Evolutionary conservation across 2,113 vertebrate species (phyloP), one percentile per base, ranked within the genome.

Genomic region (Paracanthobrama guichenoti): DNA sequence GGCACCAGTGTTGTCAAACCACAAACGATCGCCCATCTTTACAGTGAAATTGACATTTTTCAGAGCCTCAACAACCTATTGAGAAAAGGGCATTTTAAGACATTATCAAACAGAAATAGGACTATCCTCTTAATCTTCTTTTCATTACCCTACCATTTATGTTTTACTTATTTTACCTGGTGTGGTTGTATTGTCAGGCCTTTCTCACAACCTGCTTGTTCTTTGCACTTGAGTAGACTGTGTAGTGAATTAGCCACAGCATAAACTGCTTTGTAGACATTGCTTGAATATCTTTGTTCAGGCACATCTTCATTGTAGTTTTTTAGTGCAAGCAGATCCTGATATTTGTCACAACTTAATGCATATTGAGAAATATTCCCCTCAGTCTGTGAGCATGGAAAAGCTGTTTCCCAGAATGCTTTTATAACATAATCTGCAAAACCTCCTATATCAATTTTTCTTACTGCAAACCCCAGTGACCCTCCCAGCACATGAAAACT

Each of bases 261-360:
- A 60, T 93, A 94, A 12, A 94, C 69, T 13, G 92, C 94, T 88
- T 90, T 93, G 83, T 94, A 94, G 18, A 94, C 92, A 69, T 93
- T 94, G 31, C 64, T 85, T 4, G 92, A 89, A 82, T 92, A 91
- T 87, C 92, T 91, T 53, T 93, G 86, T 69, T 93, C 90, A 46
- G 83, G 35, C 22, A 92, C 92, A 85, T 94, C 91, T n/a, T 90
- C 87, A 62, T 87, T 73, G 80, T 91, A 86, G 78, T 85, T 73
- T 88, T 84, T 91, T 0, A 90, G 2, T 11, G 80, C 84, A 16
- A 84, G 79, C 22, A 93, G 39, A 79, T 92, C 87, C 6, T 89
- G 24, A 53, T 89, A 90, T 69, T 79, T 88, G 26, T 82, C 86
- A 55, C 93, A 93, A n/a, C 4, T 69, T 80, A 77, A 50, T 44